phyloP scores from a whole-genome alignment of 1,140 invertebrate genomes.

The Lycorma delicatula region DNA sequence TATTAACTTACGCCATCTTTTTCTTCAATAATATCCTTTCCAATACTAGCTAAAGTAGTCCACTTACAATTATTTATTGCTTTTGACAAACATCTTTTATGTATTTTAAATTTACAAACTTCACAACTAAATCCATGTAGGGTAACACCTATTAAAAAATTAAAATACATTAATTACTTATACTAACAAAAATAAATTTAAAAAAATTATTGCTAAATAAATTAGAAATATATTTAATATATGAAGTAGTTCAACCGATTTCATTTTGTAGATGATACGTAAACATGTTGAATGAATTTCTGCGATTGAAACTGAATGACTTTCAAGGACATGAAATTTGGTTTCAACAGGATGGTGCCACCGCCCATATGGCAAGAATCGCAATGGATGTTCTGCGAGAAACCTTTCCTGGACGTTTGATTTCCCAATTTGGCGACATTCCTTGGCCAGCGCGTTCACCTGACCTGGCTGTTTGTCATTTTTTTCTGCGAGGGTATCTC shows the following conservation, averaged over 20 bases:
- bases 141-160: constrained; percentile 57
- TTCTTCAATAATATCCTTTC: constrained; percentile 89
- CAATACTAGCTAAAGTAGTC: constrained; percentile 88
- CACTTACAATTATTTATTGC: constrained; percentile 94
- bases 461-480: no score
- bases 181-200: background rate
- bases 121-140: constrained; percentile 92
- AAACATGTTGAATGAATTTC: constrained; percentile 1
- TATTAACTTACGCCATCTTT: constrained; percentile 67
- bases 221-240: constrained; percentile 6
- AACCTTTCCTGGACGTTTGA: no score
- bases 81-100: constrained; percentile 86
- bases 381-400: no score
- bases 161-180: background rate
- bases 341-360: no score
- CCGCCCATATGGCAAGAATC: no score
- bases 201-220: constrained; percentile 9
- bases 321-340: no score
- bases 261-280: background rate
- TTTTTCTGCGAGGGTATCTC: no score
- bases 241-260: background rate
- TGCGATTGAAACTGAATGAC: no score
- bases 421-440: no score
- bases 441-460: no score
- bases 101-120: constrained; percentile 94